Conservation (phyloP, 2,888 invertebrate genomes). For the Griposia aprilina region DNA sequence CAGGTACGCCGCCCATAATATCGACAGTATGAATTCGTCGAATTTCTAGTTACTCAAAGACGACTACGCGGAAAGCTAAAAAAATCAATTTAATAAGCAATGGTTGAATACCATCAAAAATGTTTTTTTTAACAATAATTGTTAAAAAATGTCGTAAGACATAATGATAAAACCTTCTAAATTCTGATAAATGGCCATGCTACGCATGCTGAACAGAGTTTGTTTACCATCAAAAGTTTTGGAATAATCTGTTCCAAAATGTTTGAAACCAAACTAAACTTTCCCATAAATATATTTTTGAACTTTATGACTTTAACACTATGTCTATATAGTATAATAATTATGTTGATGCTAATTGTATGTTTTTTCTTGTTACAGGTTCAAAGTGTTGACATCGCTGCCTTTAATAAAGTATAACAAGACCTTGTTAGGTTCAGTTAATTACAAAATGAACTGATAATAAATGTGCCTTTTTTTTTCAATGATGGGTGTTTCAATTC, state of each 20-base stretch:
- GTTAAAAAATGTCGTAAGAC: too few species aligned
- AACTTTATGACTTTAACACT: background rate
- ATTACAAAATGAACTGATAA: constrained; percentile 54
- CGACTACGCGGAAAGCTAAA: background rate
- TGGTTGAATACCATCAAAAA: too few species aligned
- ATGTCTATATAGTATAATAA: too few species aligned
- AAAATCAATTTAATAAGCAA: too few species aligned
- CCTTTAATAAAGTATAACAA: constrained; percentile 96
- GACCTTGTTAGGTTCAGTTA: constrained; percentile 35
- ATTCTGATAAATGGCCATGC: background rate
- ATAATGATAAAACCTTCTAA: background rate
- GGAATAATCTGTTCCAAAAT: background rate
- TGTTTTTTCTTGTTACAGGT: constrained; percentile 87
- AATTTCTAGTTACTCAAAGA: background rate
- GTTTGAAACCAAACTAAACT: background rate
- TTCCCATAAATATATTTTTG: too few species aligned
- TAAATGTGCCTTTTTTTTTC: constrained; percentile 68
- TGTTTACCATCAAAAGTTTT: background rate
- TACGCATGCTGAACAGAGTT: too few species aligned
- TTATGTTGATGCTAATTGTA: background rate
- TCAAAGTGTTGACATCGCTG: constrained; percentile 98
- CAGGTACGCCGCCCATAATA: background rate
- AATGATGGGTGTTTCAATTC: constrained; percentile 34
- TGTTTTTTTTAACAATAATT: background rate
- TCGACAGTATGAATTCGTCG: background rate